These are phyloP conservation scores for Anastatus disparis DNA, from an alignment of 1,140 invertebrate genomes.

Conservation along the genomic window DNA sequence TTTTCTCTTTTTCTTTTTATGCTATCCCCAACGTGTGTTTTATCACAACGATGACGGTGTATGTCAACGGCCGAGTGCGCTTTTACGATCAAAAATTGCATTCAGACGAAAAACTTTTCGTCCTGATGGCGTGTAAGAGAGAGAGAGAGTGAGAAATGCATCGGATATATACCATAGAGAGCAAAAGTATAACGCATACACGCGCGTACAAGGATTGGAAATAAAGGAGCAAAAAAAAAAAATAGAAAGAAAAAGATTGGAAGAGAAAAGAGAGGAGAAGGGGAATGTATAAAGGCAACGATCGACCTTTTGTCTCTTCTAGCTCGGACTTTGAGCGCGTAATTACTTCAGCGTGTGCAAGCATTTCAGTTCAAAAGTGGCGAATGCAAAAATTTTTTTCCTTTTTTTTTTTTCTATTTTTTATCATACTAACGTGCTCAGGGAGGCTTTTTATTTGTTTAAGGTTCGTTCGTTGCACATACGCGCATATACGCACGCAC, in stretches of 20 bases:
- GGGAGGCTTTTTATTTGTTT: no score
- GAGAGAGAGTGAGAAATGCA: no score
- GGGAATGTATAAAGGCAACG: neutral
- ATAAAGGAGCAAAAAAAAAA: no score
- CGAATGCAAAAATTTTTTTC: constrained; percentile 15
- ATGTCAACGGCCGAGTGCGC: neutral
- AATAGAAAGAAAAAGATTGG: no score
- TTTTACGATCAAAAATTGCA: constrained; percentile 35
- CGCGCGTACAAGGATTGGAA: no score
- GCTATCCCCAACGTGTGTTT: neutral
- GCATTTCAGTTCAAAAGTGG: no score
- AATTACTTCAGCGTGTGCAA: constrained; percentile 29
- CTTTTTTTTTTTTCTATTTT: neutral
- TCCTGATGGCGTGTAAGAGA: neutral
- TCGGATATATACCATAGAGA: no score
- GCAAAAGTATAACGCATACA: no score
- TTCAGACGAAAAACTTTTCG: constrained; percentile 32
- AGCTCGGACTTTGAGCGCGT: neutral
- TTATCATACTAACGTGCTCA: no score
- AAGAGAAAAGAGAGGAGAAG: neutral
- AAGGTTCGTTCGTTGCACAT: no score
- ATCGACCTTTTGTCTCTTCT: constrained; percentile 24
- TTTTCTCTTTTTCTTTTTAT: neutral
- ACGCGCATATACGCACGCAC: no score
- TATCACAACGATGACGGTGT: constrained; percentile 5